These are phyloP conservation scores for Ascaphus truei DNA, from an alignment of 2,113 vertebrate species.

Conservation along the genomic window DNA sequence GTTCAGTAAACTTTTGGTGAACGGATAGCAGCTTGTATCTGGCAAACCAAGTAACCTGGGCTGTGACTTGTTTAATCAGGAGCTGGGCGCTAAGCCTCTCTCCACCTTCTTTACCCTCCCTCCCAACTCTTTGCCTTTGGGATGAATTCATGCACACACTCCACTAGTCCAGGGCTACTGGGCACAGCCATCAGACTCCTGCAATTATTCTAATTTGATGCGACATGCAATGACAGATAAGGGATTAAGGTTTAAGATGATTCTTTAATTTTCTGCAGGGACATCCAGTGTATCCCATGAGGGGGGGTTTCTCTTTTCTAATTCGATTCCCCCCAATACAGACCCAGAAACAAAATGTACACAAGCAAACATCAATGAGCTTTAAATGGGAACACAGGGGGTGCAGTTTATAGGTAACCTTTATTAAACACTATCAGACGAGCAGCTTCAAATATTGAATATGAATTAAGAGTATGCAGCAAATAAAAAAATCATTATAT, in stretches of 20 bases:
- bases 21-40: slow-evolving; percentile 48
- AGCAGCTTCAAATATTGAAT: too few relatives aligned
- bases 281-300: too few relatives aligned
- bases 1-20: slow-evolving; percentile 71
- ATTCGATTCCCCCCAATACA: too few relatives aligned
- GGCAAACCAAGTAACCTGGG: neutral
- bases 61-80: slow-evolving; percentile 33
- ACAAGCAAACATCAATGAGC: too few relatives aligned
- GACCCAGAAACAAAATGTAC: too few relatives aligned
- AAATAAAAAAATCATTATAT: too few relatives aligned
- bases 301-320: too few relatives aligned
- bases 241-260: neutral
- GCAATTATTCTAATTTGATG: neutral
- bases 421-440: too few relatives aligned
- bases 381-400: too few relatives aligned
- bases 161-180: neutral
- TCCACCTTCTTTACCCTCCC: slow-evolving; percentile 14
- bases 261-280: too few relatives aligned
- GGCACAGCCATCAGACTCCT: slow-evolving; percentile 20
- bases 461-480: too few relatives aligned
- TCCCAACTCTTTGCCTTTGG: neutral
- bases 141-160: neutral
- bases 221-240: slow-evolving; percentile 20
- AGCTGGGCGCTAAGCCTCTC: slow-evolving; percentile 2
- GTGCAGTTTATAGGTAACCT: too few relatives aligned